Base-by-base conservation (phyloP, 2,113 vertebrate species). In the Silurus meridionalis region DNA sequence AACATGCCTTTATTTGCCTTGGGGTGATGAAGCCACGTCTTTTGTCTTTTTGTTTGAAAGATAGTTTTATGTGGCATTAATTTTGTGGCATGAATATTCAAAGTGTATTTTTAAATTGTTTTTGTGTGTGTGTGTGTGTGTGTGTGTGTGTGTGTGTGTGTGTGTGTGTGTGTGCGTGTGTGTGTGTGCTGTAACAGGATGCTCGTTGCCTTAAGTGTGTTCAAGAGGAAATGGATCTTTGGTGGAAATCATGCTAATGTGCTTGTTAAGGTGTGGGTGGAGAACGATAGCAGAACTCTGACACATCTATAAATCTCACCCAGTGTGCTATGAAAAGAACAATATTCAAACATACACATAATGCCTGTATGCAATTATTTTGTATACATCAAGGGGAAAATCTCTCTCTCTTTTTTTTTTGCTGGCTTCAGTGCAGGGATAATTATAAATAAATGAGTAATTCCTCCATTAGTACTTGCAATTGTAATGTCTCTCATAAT, bases 261-360 rank as follows among this genome's bases (percentile, higher is more conserved):
- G 79, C 83, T 83, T 78, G 84, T 89, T 89, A 87, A 87, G 55
- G 48, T 87, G 85, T 61, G 85, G 77, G 78, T 53, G 84, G 83
- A 78, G 83, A 89, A 67, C 48, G 21, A 6, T 67, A 82, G 53
- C 61, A 19, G 66, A 60, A 80, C 50, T 50, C 52, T 74, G 21
- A 57, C 82, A 82, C 77, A 89, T 89, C 85, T 82, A 89, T 58
- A 83, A 78, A 80, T 81, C 86, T 89, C 80, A 89, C 71, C 50
- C 15, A 21, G 48, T n/a, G 60, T 37, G 77, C 75, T 85, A n/a
- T 80, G 63, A 80, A 85, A 66, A 48, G 21, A 14, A 69, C 21
- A 80, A 85, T 58, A 69, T 69, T 69, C 53, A 66, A 69, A 67
- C 52, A 14, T 80, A 69, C 52, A 85, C 19, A 58, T 46, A 67